Conservation (phyloP, 2,113 vertebrate species). For the Hippopotamus amphibius region DNA sequence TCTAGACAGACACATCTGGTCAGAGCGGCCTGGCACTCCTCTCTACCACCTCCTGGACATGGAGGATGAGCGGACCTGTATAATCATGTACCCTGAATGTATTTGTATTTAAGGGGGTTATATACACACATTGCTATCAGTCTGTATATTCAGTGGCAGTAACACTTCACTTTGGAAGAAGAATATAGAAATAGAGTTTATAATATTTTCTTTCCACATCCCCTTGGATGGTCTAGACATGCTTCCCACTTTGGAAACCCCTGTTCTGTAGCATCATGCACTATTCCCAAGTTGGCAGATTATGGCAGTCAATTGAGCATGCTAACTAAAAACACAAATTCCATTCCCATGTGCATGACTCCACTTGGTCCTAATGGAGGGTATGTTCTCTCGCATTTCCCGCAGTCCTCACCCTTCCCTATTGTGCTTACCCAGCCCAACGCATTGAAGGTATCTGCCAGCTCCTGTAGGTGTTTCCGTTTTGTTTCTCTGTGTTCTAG, state of each 20-base stretch:
- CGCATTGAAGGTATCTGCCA: background rate
- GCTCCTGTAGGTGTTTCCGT: background rate
- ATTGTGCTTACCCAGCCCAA: background rate
- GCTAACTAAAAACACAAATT: background rate
- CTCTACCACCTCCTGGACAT: background rate
- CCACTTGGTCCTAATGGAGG: background rate
- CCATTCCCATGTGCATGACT: background rate
- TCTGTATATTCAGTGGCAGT: background rate
- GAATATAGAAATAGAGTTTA: background rate
- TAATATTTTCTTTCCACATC: slow-evolving; percentile 14
- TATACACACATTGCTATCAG: no score
- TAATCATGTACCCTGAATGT: background rate
- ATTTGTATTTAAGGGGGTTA: background rate
- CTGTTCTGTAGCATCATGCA: background rate
- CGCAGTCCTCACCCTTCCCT: background rate
- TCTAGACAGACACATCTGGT: background rate
- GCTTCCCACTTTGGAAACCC: background rate
- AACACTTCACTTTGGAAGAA: background rate
- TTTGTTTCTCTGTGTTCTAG: slow-evolving; percentile 23
- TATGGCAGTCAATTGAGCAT: background rate
- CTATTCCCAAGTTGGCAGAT: background rate
- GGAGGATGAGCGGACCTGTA: background rate
- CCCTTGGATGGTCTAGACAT: background rate
- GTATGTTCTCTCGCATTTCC: background rate
- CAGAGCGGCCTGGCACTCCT: background rate